Percentiles rank a stretch among this genome's conserved stretches.
These are phyloP conservation scores for Vollenhovia emeryi DNA, from an alignment of 1,140 invertebrate genomes.

Conservation along the genomic window DNA sequence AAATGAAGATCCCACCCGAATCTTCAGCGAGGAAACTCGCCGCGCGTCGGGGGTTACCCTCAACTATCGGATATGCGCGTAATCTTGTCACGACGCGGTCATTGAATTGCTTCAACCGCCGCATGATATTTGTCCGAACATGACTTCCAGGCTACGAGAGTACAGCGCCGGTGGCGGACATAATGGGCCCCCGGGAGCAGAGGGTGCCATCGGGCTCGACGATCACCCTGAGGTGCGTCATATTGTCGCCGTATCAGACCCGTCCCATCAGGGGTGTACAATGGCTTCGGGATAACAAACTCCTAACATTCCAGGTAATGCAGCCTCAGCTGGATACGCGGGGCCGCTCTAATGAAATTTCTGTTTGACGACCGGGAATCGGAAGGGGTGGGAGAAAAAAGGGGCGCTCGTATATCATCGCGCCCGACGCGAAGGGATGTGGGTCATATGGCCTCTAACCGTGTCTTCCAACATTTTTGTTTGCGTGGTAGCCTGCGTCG, in stretches of 20 bases:
- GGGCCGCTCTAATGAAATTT: conserved; percentile 67
- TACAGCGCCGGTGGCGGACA: conserved; percentile 82
- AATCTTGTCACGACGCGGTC: conserved; percentile 53
- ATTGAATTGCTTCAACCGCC: conserved; percentile 38
- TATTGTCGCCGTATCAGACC: conserved; percentile 83
- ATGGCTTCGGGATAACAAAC: conserved; percentile 84
- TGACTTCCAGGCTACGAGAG: conserved; percentile 83
- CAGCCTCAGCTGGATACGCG: conserved; percentile 9
- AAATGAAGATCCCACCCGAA: background rate
- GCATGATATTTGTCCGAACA: conserved; percentile 71
- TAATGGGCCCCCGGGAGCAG: conserved; percentile 84
- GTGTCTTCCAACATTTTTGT: conserved; percentile 40
- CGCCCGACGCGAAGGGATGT: conserved; percentile 18
- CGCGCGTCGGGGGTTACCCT: background rate
- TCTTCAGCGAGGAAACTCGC: conserved; percentile 2
- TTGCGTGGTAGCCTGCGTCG: conserved; percentile 48
- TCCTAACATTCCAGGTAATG: conserved; percentile 84
- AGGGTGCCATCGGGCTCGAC: conserved; percentile 83
- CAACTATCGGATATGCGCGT: conserved; percentile 6
- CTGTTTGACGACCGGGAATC: conserved; percentile 41
- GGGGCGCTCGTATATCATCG: conserved; percentile 50
- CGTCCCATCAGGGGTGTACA: conserved; percentile 83
- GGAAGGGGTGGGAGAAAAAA: conserved; percentile 9
- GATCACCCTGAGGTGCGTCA: conserved; percentile 84
- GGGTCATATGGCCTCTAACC: background rate